Conservation (phyloP, 2,797 vertebrate genomes). For the Tinamus major region DNA sequence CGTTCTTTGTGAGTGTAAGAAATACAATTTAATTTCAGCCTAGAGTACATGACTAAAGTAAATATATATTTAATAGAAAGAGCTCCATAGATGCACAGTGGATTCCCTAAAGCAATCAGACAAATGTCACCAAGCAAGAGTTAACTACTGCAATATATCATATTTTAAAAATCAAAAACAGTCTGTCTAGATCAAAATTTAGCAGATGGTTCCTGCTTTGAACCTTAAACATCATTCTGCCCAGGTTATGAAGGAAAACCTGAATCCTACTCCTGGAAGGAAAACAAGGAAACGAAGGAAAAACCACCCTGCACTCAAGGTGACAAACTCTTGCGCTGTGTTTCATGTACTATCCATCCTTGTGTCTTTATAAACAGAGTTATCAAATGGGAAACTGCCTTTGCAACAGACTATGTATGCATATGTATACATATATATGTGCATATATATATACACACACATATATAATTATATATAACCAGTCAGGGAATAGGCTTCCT, state of each 20-base stretch:
- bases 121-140: slow-evolving; percentile 6
- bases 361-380: rapidly evolving
- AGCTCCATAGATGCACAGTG: not conserved
- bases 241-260: not conserved
- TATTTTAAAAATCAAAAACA: not conserved
- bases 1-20: not conserved
- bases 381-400: not conserved
- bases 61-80: not conserved
- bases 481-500: not conserved
- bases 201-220: not conserved
- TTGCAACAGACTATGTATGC: not conserved
- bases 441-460: no score
- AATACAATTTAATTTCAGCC: not conserved
- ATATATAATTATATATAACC: no score
- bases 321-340: not conserved
- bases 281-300: no score
- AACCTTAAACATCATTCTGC: not conserved
- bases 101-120: not conserved
- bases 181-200: not conserved
- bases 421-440: no score
- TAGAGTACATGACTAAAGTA: not conserved
- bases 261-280: not conserved
- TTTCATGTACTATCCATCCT: not conserved
- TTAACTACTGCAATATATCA: not conserved
- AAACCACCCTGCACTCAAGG: not conserved